Evolutionary conservation across 2,888 invertebrate species (phyloP).

Genomic region (Sinelater perroti): DNA sequence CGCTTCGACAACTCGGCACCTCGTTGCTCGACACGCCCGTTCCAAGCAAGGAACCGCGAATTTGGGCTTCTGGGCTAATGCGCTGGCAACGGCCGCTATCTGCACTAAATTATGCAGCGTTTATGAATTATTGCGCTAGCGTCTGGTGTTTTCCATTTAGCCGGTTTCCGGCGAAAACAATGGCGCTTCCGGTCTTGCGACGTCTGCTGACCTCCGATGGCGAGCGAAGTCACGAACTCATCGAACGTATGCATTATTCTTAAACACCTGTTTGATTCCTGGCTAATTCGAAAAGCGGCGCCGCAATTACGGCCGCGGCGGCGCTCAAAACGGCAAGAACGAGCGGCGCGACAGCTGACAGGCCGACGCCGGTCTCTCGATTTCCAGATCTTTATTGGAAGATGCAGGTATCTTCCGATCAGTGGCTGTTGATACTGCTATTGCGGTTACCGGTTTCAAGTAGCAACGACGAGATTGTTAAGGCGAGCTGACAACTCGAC

Average conservation of each 20-base stretch:
- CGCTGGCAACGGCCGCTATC: slow-evolving; percentile 8
- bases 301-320: neutral
- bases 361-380: neutral
- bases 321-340: neutral
- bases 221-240: slow-evolving; percentile 36
- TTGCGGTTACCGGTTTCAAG: slow-evolving; percentile 31
- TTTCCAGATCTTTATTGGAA: slow-evolving; percentile 1
- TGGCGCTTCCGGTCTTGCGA: slow-evolving; percentile 35
- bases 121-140: slow-evolving; percentile 29
- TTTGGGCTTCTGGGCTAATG: too few relatives aligned
- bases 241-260: slow-evolving; percentile 29
- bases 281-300: neutral
- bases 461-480: slow-evolving; percentile 31
- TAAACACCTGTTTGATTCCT: slow-evolving; percentile 38
- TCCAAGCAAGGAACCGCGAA: too few relatives aligned
- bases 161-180: slow-evolving; percentile 38
- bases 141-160: slow-evolving; percentile 31
- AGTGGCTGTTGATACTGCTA: slow-evolving; percentile 20
- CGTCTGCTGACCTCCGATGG: slow-evolving; percentile 35
- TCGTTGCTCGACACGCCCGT: too few relatives aligned
- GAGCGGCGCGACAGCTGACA: neutral
- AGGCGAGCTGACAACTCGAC: slow-evolving; percentile 31
- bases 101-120: slow-evolving; percentile 17
- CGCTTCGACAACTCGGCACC: too few relatives aligned
- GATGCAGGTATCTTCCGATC: slow-evolving; percentile 14